Conservation (phyloP, 2,888 invertebrate genomes). For the Epirrhoe alternata region DNA sequence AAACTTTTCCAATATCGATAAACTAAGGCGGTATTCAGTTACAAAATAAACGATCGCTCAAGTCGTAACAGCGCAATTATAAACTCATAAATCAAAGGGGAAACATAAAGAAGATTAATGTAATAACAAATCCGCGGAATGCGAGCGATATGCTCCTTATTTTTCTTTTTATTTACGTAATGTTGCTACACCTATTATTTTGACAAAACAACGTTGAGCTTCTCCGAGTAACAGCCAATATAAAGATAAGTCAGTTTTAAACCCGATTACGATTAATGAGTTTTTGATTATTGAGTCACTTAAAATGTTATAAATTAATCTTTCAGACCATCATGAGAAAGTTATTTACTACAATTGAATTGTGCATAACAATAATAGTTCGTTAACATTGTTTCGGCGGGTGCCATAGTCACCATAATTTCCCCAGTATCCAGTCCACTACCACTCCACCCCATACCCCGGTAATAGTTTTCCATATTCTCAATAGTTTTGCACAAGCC, state of each 20-base stretch:
- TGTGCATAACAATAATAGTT: no score
- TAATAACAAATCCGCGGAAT: slow-evolving; percentile 27
- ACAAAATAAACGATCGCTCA: slow-evolving; percentile 17
- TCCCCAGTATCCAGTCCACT: no score
- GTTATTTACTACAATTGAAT: no score
- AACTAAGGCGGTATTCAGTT: slow-evolving; percentile 2
- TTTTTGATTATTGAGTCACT: no score
- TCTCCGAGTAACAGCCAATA: background rate
- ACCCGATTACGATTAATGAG: no score
- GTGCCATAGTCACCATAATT: no score
- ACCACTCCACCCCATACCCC: no score
- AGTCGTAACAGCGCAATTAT: slow-evolving; percentile 28
- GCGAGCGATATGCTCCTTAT: slow-evolving; percentile 15
- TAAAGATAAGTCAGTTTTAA: background rate
- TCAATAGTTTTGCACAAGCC: no score
- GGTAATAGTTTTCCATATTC: no score
- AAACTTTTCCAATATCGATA: slow-evolving; percentile 5
- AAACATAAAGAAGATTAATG: slow-evolving; percentile 33
- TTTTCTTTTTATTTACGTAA: slow-evolving; percentile 16
- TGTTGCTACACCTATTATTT: background rate
- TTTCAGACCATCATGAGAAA: no score
- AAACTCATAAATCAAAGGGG: slow-evolving; percentile 32
- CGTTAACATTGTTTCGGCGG: no score
- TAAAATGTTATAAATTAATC: no score
- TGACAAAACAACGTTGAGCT: background rate